Conservation (phyloP, 2,888 invertebrate genomes). For the Dasysyrphus albostriatus region DNA sequence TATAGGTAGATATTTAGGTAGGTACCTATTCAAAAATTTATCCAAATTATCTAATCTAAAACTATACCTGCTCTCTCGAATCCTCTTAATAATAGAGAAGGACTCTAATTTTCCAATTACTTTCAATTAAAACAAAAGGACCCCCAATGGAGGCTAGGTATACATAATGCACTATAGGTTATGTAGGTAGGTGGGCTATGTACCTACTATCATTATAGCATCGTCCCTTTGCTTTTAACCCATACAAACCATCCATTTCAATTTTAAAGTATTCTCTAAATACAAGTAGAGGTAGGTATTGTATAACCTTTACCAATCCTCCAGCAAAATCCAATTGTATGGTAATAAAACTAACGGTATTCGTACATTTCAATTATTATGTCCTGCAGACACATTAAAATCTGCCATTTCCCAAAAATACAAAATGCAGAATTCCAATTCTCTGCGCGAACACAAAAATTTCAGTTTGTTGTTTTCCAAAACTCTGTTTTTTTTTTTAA, state of each 20-base stretch:
- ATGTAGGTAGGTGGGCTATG: too few species aligned
- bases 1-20: too few species aligned
- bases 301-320: background rate
- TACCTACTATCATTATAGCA: background rate
- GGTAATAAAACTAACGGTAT: conserved; percentile 50
- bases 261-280: conserved; percentile 41
- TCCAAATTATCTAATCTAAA: conserved; percentile 20
- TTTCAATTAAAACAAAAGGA: conserved; percentile 59
- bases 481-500: conserved; percentile 8
- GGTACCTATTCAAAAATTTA: conserved; percentile 10
- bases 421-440: background rate
- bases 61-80: conserved; percentile 15
- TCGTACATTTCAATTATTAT: conserved; percentile 72
- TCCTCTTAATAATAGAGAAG: conserved; percentile 3
- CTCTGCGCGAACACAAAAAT: conserved; percentile 11
- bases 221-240: background rate
- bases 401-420: conserved; percentile 44
- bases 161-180: background rate
- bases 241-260: conserved; percentile 35
- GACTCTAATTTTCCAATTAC: conserved; percentile 58
- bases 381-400: conserved; percentile 72
- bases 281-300: background rate
- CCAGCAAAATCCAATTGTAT: conserved; percentile 35
- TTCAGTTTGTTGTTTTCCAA: conserved; percentile 33
- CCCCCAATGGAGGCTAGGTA: background rate